phyloP scores from a whole-genome alignment of 1,140 invertebrate genomes.

The Holcopasites calliopsidis region DNA sequence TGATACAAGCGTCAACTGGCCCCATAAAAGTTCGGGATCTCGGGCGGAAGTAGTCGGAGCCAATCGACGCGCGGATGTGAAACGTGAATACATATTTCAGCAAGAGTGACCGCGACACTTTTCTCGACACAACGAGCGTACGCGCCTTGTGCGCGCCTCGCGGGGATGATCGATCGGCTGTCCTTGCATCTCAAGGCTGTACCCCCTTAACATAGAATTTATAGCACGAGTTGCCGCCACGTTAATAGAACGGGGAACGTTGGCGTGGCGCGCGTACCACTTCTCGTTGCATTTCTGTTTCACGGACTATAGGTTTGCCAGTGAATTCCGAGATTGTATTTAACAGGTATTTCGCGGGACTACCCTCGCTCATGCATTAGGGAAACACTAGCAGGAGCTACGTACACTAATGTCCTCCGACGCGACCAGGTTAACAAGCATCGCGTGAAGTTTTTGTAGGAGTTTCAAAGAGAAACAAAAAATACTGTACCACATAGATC shows the following conservation, averaged over 20 bases:
- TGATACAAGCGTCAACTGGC: no score
- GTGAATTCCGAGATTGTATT: no score
- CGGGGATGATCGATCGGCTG: constrained; percentile 57
- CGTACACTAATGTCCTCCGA: neutral
- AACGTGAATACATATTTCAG: constrained; percentile 52
- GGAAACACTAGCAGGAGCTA: neutral
- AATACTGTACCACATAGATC: constrained; percentile 53
- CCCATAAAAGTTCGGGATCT: constrained; percentile 12
- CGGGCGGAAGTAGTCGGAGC: neutral
- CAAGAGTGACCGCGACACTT: constrained; percentile 8
- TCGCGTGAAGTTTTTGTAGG: neutral
- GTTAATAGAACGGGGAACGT: constrained; percentile 60
- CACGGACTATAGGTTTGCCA: no score
- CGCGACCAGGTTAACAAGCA: neutral
- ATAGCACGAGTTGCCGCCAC: constrained; percentile 60
- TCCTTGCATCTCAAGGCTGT: constrained; percentile 64
- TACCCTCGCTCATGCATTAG: no score
- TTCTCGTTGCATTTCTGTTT: no score
- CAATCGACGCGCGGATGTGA: constrained; percentile 25
- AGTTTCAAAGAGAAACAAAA: neutral
- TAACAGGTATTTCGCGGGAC: no score
- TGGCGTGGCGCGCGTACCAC: neutral
- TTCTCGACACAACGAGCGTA: neutral
- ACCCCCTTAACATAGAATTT: constrained; percentile 57
- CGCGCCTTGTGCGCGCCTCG: constrained; percentile 36